A percentile compares a stretch with the other conserved stretches of the same genome.
These are phyloP conservation scores for Amblyopsis rosae DNA, from an alignment of 2,113 vertebrate species.

Conservation along the genomic window DNA sequence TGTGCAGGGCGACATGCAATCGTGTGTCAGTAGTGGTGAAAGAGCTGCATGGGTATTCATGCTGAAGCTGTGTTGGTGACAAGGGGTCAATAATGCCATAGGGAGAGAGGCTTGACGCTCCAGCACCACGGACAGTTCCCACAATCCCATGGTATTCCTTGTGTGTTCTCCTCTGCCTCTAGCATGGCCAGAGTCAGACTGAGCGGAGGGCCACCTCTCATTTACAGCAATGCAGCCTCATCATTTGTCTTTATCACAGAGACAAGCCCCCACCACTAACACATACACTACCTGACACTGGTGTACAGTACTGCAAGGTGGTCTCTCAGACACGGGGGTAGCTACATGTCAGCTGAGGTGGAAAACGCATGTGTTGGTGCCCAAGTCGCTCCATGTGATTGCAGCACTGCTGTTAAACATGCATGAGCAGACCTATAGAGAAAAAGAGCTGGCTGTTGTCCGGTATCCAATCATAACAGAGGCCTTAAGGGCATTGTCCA, in stretches of 20 bases:
- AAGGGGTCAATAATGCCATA: background rate
- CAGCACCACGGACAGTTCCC: slow-evolving; percentile 72
- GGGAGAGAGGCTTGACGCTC: slow-evolving; percentile 35
- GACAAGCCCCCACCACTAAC: slow-evolving; percentile 38
- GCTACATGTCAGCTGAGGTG: slow-evolving; percentile 6
- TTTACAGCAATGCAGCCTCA: slow-evolving; percentile 71
- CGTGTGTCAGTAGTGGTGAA: no score
- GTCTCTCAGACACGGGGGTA: slow-evolving; percentile 1
- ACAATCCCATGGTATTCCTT: slow-evolving; percentile 15
- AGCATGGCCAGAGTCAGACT: slow-evolving; percentile 34
- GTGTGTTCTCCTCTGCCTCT: slow-evolving; percentile 11
- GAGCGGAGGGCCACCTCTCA: slow-evolving; percentile 65
- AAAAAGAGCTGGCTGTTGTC: slow-evolving; percentile 38
- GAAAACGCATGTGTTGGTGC: slow-evolving; percentile 5
- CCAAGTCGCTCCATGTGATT: slow-evolving; percentile 32
- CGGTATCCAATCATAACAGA: slow-evolving; percentile 58
- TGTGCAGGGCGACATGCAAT: no score
- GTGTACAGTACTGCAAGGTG: background rate
- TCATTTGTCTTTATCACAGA: slow-evolving; percentile 67
- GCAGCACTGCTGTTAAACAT: slow-evolving; percentile 61
- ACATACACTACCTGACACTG: slow-evolving; percentile 12
- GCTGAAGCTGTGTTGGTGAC: background rate
- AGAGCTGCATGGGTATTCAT: no score
- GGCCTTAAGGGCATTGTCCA: slow-evolving; percentile 38
- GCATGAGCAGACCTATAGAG: slow-evolving; percentile 58